Evolutionary conservation across 2,888 invertebrate species (phyloP), one percentile per base, ranked within the genome.

Genomic region (Acrocera orbiculus): DNA sequence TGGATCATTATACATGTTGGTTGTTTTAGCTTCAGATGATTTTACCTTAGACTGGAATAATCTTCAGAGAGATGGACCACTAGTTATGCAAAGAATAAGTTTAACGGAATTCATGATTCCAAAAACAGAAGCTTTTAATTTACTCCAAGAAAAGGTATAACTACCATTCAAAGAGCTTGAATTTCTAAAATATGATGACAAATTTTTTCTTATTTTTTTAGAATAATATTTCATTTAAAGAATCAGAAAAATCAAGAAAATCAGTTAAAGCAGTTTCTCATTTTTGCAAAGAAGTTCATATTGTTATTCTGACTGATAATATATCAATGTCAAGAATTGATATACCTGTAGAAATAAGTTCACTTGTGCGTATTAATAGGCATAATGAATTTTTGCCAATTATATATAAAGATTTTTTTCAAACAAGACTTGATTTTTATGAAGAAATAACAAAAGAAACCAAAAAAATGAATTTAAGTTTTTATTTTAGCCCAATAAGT

Each of bases 1-100:
- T 66, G 93, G 92, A 2, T 79, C 81, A 5, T 53, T 93, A 28
- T 79, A 66, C 51, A 67, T 89, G 50, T 83, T 87, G 56, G 70
- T 79, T 3, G 66, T 77, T 30, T 50, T 82, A 22, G 67, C 75
- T 13, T 69, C 76, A 32, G 58, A 69, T 38, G 69, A 69, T 19
- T 61, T 52, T 22, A 62, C 64, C 3, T 48, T 65, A 1, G 66
- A 69, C 35, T 71, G 75, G 54, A 61, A 65, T 32, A 69, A 70
- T 17, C 61, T 76, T 17, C 62, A 69, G 40, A 64, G 65, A 13
- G 65, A 65, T 8, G 72, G 72, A 22, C 65, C 73, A 15, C 65
- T 73, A 15, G 70, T 69, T 1, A 64, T 70, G 43, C 61, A 76
- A 16, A 69, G 71, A 32, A 64, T 76, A 29, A 66, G 69, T 15